Percentiles rank a stretch among this genome's conserved stretches.
Evolutionary conservation across 37 sponge, comb jelly and placozoan genomes (phyloP).

Genomic region (Chondrilla cf. caribensis): DNA sequence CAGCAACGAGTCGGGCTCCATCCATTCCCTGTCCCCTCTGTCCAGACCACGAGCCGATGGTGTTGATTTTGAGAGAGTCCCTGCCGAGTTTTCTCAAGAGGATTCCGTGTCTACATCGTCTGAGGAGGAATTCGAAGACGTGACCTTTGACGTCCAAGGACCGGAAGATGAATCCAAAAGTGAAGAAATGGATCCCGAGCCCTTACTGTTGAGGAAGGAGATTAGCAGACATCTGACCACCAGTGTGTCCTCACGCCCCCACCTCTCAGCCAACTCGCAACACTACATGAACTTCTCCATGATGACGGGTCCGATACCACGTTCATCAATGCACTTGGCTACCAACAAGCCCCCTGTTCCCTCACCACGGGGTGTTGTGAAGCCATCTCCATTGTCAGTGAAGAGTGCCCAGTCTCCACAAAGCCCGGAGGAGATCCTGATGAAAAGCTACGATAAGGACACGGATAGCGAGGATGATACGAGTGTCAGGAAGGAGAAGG

Average conservation of each 20-base stretch:
- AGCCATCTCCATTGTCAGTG: too few species aligned
- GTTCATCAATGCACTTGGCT: background rate
- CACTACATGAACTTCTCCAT: slow-evolving; percentile 1
- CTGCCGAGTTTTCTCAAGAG: background rate
- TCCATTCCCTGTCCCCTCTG: too few species aligned
- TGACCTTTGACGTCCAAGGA: background rate
- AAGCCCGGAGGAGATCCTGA: too few species aligned
- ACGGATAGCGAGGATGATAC: too few species aligned
- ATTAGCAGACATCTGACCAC: background rate
- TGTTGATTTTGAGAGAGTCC: slow-evolving; percentile 16
- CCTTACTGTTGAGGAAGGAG: background rate
- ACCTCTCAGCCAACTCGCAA: background rate
- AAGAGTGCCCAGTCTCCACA: too few species aligned
- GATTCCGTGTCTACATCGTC: background rate
- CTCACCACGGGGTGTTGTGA: background rate
- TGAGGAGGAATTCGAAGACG: background rate
- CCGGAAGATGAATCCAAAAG: background rate
- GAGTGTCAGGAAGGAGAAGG: too few species aligned
- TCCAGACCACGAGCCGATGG: background rate
- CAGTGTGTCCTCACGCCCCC: background rate
- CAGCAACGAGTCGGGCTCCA: too few species aligned
- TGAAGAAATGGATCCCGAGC: background rate
- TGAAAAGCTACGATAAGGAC: too few species aligned
- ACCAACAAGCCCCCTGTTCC: background rate
- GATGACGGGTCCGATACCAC: background rate